Evolutionary conservation across 2,113 vertebrate genomes (phyloP).

Genomic region (Rhinolophus sinicus): DNA sequence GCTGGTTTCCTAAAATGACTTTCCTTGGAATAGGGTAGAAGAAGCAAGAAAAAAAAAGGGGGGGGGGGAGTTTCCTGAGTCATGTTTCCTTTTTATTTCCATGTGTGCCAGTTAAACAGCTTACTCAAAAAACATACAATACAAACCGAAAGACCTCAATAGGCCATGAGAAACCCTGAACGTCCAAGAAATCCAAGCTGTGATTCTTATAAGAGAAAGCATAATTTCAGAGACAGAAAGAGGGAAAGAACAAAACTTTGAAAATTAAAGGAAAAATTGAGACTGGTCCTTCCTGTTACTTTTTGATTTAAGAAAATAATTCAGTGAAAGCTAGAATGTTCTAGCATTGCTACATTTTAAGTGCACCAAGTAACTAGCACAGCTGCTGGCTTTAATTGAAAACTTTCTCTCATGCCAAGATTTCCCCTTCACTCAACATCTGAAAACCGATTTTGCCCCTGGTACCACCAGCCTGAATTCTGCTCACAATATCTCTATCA

Average conservation of each 20-base stretch:
- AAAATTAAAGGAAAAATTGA: not conserved
- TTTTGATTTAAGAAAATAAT: conserved; percentile 20
- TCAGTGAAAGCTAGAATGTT: not conserved
- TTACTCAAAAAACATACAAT: not conserved
- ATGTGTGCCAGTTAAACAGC: not conserved
- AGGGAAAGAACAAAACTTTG: not conserved
- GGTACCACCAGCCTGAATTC: not conserved
- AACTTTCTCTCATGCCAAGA: not conserved
- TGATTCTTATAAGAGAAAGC: not conserved
- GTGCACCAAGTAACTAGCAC: not conserved
- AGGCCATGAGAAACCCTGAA: not conserved
- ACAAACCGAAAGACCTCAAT: not conserved
- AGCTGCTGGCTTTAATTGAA: not conserved
- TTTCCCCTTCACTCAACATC: not conserved
- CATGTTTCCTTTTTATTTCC: not conserved
- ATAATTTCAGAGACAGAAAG: not conserved
- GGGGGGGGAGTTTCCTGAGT: not conserved
- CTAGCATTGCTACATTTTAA: not conserved
- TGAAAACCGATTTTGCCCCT: not conserved
- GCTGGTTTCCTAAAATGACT: not conserved
- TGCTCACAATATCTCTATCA: not conserved
- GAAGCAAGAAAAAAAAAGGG: not conserved
- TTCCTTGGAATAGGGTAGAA: not conserved
- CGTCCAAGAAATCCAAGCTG: not conserved
- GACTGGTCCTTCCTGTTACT: not conserved